These are phyloP conservation scores for Agrypnia vestita DNA, from an alignment of 1,140 invertebrate genomes.

Conservation along the genomic window DNA sequence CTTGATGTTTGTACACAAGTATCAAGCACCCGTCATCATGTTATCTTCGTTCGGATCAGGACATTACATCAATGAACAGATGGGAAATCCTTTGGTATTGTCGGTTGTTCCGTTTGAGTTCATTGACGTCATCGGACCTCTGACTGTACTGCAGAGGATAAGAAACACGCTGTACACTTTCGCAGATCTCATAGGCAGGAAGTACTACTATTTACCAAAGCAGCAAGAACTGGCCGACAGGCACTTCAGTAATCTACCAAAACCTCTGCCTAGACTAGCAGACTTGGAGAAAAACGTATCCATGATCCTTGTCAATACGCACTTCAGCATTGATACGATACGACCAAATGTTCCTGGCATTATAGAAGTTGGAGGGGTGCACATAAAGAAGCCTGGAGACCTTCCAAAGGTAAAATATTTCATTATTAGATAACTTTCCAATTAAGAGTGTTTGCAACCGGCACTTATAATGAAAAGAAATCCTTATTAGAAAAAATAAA, in stretches of 20 bases:
- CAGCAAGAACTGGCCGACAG: conserved; percentile 64
- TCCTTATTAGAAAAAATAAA: too few species aligned
- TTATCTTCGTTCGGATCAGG: conserved; percentile 64
- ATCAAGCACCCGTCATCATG: conserved; percentile 66
- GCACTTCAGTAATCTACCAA: conserved; percentile 62
- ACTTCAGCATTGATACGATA: conserved; percentile 69
- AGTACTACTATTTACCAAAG: conserved; percentile 48
- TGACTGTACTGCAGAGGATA: conserved; percentile 54
- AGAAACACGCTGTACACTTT: conserved; percentile 49
- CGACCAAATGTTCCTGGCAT: conserved; percentile 71
- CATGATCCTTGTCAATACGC: conserved; percentile 73
- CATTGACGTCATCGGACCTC: conserved; percentile 46
- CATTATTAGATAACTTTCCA: too few species aligned
- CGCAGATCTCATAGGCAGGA: conserved; percentile 47
- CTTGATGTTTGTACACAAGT: conserved; percentile 68
- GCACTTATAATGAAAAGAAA: too few species aligned
- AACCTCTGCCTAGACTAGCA: conserved; percentile 65
- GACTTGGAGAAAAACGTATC: conserved; percentile 74
- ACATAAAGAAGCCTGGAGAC: conserved; percentile 66
- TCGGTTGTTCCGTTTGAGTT: conserved; percentile 54
- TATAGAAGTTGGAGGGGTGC: conserved; percentile 72
- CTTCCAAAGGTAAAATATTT: conserved; percentile 64
- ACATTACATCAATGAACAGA: conserved; percentile 67
- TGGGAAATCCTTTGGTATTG: conserved; percentile 66
- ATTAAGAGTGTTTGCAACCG: too few species aligned